Percentiles rank a stretch among this genome's conserved stretches.
These are phyloP conservation scores for Menidia beryllina DNA, from an alignment of 2,113 vertebrate species.

Conservation along the genomic window DNA sequence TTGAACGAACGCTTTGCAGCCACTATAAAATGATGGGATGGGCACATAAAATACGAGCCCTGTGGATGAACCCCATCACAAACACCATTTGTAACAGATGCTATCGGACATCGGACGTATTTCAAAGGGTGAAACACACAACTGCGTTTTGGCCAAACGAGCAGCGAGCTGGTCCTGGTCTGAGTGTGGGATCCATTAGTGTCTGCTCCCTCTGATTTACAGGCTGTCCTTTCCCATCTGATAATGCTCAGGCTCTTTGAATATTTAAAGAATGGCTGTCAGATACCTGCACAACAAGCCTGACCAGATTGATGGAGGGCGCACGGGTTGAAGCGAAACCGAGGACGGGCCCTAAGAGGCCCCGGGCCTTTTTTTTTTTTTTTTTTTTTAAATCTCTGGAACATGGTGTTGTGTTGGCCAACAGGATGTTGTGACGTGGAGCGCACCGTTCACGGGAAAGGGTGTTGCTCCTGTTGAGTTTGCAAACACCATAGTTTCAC, in stretches of 20 bases:
- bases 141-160: no score
- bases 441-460: conserved; percentile 38
- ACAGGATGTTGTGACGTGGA: conserved; percentile 63
- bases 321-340: conserved; percentile 26
- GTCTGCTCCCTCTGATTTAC: conserved; percentile 75
- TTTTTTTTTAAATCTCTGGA: conserved; percentile 10
- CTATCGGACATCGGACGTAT: no score
- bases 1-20: no score
- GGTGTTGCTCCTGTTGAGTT: neutral
- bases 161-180: no score
- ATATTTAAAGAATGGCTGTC: conserved; percentile 76
- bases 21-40: no score
- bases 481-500: conserved; percentile 61
- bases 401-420: conserved; percentile 25
- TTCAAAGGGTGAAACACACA: no score
- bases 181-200: conserved; percentile 74
- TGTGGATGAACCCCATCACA: no score
- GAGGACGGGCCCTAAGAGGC: neutral
- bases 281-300: conserved; percentile 73
- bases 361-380: neutral
- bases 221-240: conserved; percentile 69
- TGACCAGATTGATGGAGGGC: conserved; percentile 62
- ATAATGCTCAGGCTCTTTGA: conserved; percentile 73
- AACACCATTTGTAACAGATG: no score
- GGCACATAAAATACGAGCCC: no score